A percentile compares a stretch with the other conserved stretches of the same genome.
phyloP scores from a whole-genome alignment of 2,797 vertebrate species.

The Zenarchopterus dispar region DNA sequence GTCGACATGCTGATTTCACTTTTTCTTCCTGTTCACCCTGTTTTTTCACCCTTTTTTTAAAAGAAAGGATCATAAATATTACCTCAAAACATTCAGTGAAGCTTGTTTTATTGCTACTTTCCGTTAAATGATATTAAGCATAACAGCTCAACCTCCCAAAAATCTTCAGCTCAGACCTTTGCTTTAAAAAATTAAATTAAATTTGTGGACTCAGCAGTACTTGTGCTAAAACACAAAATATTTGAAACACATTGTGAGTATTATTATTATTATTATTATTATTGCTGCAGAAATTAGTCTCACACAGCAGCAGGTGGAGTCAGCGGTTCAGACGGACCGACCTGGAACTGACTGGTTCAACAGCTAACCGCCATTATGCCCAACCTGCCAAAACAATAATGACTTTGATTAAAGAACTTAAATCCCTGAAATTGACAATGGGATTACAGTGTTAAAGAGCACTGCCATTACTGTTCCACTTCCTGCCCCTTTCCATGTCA shows the following conservation, averaged over 20 bases:
- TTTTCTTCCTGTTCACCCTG: no score
- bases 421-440: constrained; percentile 65
- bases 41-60: no score
- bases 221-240: background rate
- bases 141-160: background rate
- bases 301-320: constrained; percentile 43
- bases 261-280: constrained; percentile 13
- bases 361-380: constrained; percentile 35
- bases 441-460: constrained; percentile 75
- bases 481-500: constrained; percentile 67
- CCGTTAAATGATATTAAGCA: background rate
- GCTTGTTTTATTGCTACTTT: background rate
- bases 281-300: constrained; percentile 50
- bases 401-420: constrained; percentile 59
- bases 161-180: background rate
- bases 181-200: background rate
- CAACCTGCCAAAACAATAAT: constrained; percentile 29
- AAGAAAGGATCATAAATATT: no score
- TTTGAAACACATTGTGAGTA: background rate
- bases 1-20: no score
- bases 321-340: constrained; percentile 34
- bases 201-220: no score
- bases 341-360: constrained; percentile 44
- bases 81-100: background rate
- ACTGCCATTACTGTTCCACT: constrained; percentile 54